Evolutionary conservation across 2,797 vertebrate genomes (phyloP), one percentile per base, ranked within the genome.

Genomic region (Microcaecilia unicolor): DNA sequence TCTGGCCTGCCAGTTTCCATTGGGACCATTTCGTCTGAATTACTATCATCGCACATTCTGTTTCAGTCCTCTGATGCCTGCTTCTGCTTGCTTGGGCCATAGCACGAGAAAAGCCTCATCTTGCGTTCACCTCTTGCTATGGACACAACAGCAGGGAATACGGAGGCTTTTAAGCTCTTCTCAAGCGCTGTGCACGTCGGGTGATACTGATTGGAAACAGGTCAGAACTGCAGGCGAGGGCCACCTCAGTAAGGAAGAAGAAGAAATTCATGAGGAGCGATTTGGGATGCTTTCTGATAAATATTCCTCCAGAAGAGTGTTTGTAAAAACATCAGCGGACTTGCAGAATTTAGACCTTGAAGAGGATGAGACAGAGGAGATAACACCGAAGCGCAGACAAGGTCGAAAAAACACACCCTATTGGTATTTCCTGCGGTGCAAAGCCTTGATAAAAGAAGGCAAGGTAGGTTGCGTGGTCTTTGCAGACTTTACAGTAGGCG

Each of bases 391-490:
- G 19, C 22, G 18, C 1, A 44, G 31, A 10, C 53, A 15, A 0
- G 55, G 56, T 3, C 70, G 21, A 6, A 84, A 16, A 41, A 94
- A 99, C 55, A 97, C 86, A 0, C 59, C 83, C 0, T 89, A 91
- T 44, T 99, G 94, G 94, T 99, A 95, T 61, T 92, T 94, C 53
- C 39, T 94, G 13, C 82, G 61, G 38, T 95, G 93, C 67, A 97
- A 91, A 58, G 84, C 57, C 6, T 85, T 93, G 34, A 86, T 97
- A 31, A 90, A 70, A 48, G 59, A 78, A 3, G 76, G 86, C 16
- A 90, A 91, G 85, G 95, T 98, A 12, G 32, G 65, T 9, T 5
- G 6, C 15, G 5, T 18, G 2, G 12, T 4, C 28, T n/a, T n/a
- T n/a, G n/a, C n/a, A n/a, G n/a, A n/a, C n/a, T n/a, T n/a, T n/a